A percentile compares a stretch with the other conserved stretches of the same genome.
Evolutionary conservation across 2,797 vertebrate genomes (phyloP).

Genomic region (Etheostoma nigrum): DNA sequence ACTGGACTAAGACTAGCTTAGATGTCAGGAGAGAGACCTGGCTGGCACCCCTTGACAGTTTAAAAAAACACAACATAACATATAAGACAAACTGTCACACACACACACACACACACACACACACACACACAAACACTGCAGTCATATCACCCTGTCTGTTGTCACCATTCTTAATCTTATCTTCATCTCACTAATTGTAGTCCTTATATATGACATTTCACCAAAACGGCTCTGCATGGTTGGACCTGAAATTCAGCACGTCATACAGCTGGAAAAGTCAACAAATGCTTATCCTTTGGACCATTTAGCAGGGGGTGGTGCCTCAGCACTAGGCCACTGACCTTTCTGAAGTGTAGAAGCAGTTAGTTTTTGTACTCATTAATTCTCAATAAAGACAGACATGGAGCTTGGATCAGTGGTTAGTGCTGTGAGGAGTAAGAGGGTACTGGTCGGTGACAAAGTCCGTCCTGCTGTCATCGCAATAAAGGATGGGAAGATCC

Average conservation of each 20-base stretch:
- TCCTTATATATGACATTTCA: neutral
- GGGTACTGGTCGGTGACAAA: slow-evolving; percentile 79
- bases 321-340: slow-evolving; percentile 25
- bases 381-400: slow-evolving; percentile 20
- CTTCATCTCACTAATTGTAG: neutral
- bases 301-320: slow-evolving; percentile 19
- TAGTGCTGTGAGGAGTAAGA: slow-evolving; percentile 80
- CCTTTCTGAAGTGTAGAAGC: neutral
- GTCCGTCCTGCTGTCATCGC: slow-evolving; percentile 81
- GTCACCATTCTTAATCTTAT: neutral
- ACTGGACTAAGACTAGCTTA: too few species aligned
- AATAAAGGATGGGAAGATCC: slow-evolving; percentile 85
- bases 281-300: slow-evolving; percentile 36
- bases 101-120: too few species aligned
- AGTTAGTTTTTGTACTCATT: slow-evolving; percentile 1
- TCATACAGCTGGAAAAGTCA: slow-evolving; percentile 46
- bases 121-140: neutral
- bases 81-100: too few species aligned
- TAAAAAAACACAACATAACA: too few species aligned
- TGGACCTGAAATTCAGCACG: neutral
- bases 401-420: slow-evolving; percentile 83
- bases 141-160: neutral
- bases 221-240: neutral
- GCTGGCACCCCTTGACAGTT: too few species aligned
- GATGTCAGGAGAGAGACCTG: too few species aligned